These are phyloP conservation scores for Cydia strobilella DNA, from an alignment of 1,140 invertebrate species.

Conservation along the genomic window DNA sequence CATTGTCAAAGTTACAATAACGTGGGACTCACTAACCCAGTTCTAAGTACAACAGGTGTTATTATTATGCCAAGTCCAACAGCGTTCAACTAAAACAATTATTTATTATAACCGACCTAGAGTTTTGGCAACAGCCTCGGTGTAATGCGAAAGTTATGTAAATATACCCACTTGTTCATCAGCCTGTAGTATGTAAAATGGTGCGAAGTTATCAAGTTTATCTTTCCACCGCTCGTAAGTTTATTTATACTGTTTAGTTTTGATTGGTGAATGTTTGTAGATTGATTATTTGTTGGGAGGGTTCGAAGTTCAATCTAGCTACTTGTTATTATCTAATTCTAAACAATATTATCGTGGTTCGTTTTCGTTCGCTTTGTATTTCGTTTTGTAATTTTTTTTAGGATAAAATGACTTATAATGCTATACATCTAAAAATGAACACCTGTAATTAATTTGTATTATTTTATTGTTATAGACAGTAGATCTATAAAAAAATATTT, in stretches of 20 bases:
- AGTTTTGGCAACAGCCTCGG: constrained; percentile 23
- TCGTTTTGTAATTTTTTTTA: not conserved
- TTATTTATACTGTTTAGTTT: constrained; percentile 10
- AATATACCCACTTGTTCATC: constrained; percentile 18
- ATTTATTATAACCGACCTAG: constrained; percentile 24
- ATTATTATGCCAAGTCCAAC: not conserved
- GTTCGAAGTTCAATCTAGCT: not conserved
- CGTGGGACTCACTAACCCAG: not conserved
- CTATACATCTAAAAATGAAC: not conserved
- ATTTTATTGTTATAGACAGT: too few species aligned
- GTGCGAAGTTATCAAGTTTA: constrained; percentile 17
- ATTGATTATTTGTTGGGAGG: not conserved
- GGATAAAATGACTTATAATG: not conserved
- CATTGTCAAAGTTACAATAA: not conserved
- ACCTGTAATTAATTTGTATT: not conserved
- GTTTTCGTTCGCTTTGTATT: not conserved
- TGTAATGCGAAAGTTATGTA: constrained; percentile 24
- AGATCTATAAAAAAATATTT: too few species aligned
- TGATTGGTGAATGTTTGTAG: not conserved
- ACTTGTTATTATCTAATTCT: not conserved
- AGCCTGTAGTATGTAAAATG: constrained; percentile 17
- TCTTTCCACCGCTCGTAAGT: constrained; percentile 20
- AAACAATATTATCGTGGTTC: not conserved
- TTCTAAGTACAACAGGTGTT: not conserved
- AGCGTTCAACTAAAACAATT: constrained; percentile 8